Base-by-base conservation (phyloP, 2,797 vertebrate species). In the Sarcophilus harrisii region DNA sequence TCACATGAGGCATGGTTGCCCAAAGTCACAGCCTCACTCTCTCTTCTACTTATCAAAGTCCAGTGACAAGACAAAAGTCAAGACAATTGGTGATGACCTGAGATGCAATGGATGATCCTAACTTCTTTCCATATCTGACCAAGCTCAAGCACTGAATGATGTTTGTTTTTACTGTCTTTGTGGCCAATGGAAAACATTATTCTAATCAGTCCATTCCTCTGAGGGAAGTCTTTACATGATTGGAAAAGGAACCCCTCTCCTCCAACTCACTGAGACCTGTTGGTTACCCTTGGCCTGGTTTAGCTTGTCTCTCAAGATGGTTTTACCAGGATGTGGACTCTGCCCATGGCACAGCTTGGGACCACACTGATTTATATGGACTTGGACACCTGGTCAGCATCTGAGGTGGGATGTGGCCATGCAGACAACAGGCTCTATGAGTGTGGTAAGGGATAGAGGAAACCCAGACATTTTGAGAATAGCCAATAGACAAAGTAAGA, bases 371-470 rank as follows among this genome's bases (percentile, higher is more conserved):
- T 45, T 81, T 45, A n/a, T 81, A 24, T 81, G 28, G 66, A 81
- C 54, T 55, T 55, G 9, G 66, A 38, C 12, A 81, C 66, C 21
- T 81, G 6, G 60, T 13, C 12, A n/a, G 13, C 32, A 16, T 66
- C 32, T 66, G 62, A 18, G 4, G 62, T 24, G 8, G n/a, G 16
- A 45, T 21, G 2, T 81, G n/a, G 3, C 16, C 2, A 9, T 38
- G n/a, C n/a, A 21, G n/a, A 45, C 6, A 81, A 81, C 38, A 45
- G n/a, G 2, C n/a, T 73, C 16, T 38, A 21, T 28, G 38, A 58
- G 91, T 52, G 96, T 52, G 96, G 62, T 45, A 59, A 58, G 11
- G 60, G 54, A 12, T 57, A 57, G 90, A 49, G 32, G 90, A 81
- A 58, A 9, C 0, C 0, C 91, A 2, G 11, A 29, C 93, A 62